These are phyloP conservation scores for Verasper variegatus DNA, from an alignment of 2,113 vertebrate species.

Conservation along the genomic window DNA sequence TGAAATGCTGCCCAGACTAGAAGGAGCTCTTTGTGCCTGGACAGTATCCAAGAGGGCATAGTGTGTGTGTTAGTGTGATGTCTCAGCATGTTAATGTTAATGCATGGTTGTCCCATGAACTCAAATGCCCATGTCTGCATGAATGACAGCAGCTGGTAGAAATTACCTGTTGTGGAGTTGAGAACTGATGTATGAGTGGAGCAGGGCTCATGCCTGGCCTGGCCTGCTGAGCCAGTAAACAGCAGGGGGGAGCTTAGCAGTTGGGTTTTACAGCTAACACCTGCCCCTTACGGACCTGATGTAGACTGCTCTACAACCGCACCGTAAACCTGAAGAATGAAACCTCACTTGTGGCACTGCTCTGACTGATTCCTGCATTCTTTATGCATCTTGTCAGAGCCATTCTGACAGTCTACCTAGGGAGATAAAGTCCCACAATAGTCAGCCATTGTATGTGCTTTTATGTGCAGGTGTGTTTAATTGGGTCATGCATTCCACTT, in stretches of 20 bases:
- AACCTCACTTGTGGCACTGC: conserved; percentile 3
- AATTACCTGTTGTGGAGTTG: conserved; percentile 46
- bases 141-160: conserved; percentile 64
- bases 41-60: conserved; percentile 27
- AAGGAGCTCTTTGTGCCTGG: conserved; percentile 58
- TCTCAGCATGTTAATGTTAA: conserved; percentile 1
- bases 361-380: conserved; percentile 34
- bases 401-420: conserved; percentile 10
- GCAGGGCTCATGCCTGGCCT: conserved; percentile 25
- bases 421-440: conserved; percentile 32
- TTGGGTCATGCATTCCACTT: background rate
- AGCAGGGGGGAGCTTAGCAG: conserved; percentile 51
- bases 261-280: conserved; percentile 65
- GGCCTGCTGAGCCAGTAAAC: conserved; percentile 59
- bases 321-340: conserved; percentile 45
- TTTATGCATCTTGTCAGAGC: conserved; percentile 43
- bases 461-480: background rate
- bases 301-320: conserved; percentile 32
- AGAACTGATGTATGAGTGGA: conserved; percentile 48
- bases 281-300: conserved; percentile 52
- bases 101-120: background rate
- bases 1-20: conserved; percentile 28
- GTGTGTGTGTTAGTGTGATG: background rate
- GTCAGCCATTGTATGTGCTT: conserved; percentile 14
- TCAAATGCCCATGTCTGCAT: conserved; percentile 13